Conservation (phyloP, 23 tunicate genomes). For the Oikopleura dioica region DNA sequence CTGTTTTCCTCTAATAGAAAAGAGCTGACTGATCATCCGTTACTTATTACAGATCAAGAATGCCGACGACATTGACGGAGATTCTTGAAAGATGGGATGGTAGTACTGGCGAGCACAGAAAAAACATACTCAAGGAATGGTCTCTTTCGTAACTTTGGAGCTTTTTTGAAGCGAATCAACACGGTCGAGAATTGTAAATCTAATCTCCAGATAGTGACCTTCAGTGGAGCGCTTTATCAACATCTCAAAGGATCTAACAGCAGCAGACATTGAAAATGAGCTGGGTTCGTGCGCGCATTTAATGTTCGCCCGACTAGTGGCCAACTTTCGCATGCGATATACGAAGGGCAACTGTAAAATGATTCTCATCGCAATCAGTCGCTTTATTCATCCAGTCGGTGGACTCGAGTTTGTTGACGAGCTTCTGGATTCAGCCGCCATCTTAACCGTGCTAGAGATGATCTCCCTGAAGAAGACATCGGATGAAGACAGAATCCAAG, state of each 20-base stretch:
- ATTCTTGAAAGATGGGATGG: neutral
- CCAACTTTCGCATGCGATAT: neutral
- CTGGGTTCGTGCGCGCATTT: neutral
- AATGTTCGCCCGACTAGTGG: neutral
- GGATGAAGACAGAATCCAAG: neutral
- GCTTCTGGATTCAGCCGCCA: neutral
- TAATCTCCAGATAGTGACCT: too few relatives aligned
- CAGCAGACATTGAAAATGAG: neutral
- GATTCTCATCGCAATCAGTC: neutral
- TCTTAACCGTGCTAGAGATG: neutral
- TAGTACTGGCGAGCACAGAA: neutral
- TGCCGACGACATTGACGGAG: too few relatives aligned
- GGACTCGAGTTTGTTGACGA: neutral
- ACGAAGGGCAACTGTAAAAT: neutral
- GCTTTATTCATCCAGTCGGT: neutral
- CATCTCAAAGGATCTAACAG: too few relatives aligned
- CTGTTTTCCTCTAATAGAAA: too few relatives aligned
- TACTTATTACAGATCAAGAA: too few relatives aligned
- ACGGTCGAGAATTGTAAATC: too few relatives aligned
- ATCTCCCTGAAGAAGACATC: neutral
- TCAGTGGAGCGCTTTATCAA: too few relatives aligned
- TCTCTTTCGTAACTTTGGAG: too few relatives aligned
- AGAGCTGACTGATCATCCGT: too few relatives aligned
- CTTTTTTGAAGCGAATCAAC: too few relatives aligned
- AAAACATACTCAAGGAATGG: neutral